phyloP scores from a whole-genome alignment of 2,113 vertebrate genomes.

The Bettongia penicillata region DNA sequence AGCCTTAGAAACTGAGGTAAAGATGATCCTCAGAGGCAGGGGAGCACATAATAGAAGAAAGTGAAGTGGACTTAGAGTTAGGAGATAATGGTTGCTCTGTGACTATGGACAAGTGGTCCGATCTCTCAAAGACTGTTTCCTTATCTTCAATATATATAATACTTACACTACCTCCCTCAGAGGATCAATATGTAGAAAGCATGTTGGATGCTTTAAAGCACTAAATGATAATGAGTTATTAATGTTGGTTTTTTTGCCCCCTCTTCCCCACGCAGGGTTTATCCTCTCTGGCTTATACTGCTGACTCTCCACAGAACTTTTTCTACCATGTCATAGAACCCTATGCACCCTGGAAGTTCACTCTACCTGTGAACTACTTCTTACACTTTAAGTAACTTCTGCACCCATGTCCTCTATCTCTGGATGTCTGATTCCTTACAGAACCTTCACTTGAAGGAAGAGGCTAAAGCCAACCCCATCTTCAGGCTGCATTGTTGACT shows the following conservation, averaged over 20 bases:
- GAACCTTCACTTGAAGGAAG: neutral
- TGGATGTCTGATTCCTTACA: neutral
- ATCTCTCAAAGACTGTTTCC: neutral
- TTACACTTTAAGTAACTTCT: neutral
- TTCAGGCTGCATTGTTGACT: neutral
- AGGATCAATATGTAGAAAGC: neutral
- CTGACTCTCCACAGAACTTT: neutral
- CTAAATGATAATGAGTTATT: neutral
- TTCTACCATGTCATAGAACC: neutral
- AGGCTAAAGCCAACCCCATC: neutral
- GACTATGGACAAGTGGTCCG: neutral
- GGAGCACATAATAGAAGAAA: neutral
- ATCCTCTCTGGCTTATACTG: neutral
- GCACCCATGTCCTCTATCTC: neutral
- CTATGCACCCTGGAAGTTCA: neutral
- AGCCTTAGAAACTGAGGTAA: neutral
- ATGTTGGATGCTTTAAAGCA: neutral
- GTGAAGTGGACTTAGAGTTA: neutral
- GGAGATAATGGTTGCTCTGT: neutral
- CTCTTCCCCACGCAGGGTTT: neutral
- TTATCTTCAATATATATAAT: neutral
- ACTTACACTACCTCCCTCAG: neutral
- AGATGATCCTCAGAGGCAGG: neutral
- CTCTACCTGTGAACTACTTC: neutral
- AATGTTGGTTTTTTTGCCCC: neutral